Base-by-base conservation (phyloP, 2,113 vertebrate genomes). In the Megalops atlanticus region DNA sequence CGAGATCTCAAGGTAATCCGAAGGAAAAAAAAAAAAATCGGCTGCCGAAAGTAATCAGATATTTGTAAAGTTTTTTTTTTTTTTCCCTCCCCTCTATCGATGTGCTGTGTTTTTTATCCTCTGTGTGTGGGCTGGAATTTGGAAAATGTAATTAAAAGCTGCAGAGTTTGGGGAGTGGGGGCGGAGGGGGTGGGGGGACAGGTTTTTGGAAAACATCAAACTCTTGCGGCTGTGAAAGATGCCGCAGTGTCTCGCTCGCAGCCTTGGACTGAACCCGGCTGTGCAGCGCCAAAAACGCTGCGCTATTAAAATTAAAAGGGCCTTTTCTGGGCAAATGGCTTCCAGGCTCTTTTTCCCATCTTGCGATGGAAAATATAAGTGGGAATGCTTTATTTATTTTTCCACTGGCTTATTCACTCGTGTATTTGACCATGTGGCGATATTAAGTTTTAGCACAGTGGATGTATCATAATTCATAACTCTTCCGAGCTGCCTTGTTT, bases 1-100 rank as follows among this genome's bases (percentile, higher is more conserved):
- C 96, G 97, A 91, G 97, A 99, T 95, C 96, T 99, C 91, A 99
- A 99, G 97, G 97, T 99, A 97, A 97, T 95, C 94, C n/a, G n/a
- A n/a, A 41, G 38, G 24, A 33, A 40, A 2, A 40, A 86, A 81
- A 86, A 83, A 81, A 87, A 80, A 85, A 80, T 85, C 58, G 11
- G 11, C 58, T 10, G 58, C n/a, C 11, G n/a, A 84, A 89, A 93
- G 89, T 91, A 92, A 93, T 95, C 93, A 92, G 87, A 91, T 90
- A 93, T 92, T 93, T 92, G 84, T 54, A 83, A 86, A 87, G 80
- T 91, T 91, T 31, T 15, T 64, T 64, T 64, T n/a, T n/a, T n/a
- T 58, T 58, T 58, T 58, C n/a, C n/a, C 10, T n/a, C 3, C 16
- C 7, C 8, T 31, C 24, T 64, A 24, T 64, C 14, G 14, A 18